These are phyloP conservation scores for Edolisoma coerulescens DNA, from an alignment of 2,113 vertebrate species.

Conservation along the genomic window DNA sequence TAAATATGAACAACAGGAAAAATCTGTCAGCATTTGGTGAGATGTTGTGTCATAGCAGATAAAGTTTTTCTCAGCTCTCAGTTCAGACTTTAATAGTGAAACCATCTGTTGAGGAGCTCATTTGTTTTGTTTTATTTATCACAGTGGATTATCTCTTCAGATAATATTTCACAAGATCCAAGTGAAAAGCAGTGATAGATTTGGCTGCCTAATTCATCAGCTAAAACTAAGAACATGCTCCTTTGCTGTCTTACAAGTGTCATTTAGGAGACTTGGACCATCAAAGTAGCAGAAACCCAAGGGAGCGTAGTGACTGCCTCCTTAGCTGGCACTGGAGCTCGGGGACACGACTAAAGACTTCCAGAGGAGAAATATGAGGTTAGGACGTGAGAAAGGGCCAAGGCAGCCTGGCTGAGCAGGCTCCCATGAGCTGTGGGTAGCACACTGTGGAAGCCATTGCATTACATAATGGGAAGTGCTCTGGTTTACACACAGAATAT, in stretches of 20 bases:
- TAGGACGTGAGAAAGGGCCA: not conserved
- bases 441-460: not conserved
- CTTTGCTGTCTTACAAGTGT: not conserved
- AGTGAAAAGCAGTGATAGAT: not conserved
- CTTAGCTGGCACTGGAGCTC: not conserved
- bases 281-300: not conserved
- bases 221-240: not conserved
- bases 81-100: constrained; percentile 54
- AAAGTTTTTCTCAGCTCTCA: constrained; percentile 66
- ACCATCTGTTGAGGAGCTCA: constrained; percentile 46
- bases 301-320: not conserved
- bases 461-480: constrained; percentile 23
- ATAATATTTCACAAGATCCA: constrained; percentile 24
- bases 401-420: not conserved
- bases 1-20: constrained; percentile 70
- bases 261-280: not conserved
- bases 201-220: not conserved
- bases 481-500: not conserved
- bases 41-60: constrained; percentile 66
- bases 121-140: constrained; percentile 52
- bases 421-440: not conserved
- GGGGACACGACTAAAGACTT: not conserved
- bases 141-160: not conserved
- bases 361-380: not conserved
- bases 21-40: constrained; percentile 65